Conservation (phyloP, 2,797 vertebrate species). For the Arrhamphus sclerolepis region DNA sequence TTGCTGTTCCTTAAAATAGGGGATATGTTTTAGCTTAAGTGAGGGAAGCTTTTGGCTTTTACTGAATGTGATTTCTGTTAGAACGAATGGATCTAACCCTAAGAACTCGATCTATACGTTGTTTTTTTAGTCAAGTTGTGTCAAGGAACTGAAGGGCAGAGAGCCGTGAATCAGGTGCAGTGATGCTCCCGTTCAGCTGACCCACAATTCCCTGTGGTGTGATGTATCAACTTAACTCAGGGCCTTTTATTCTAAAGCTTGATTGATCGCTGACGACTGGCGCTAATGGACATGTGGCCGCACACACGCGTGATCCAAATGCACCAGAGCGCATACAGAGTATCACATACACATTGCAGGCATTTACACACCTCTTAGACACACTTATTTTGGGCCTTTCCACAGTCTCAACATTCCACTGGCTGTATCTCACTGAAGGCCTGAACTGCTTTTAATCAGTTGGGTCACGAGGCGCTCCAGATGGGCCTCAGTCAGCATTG, state of each 20-base stretch:
- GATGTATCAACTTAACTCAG: constrained; percentile 55
- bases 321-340: constrained; percentile 15
- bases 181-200: constrained; percentile 36
- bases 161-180: constrained; percentile 50
- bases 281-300: constrained; percentile 46
- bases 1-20: neutral
- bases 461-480: constrained; percentile 81
- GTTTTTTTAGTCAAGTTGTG: constrained; percentile 43
- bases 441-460: constrained; percentile 83
- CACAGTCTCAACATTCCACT: constrained; percentile 79
- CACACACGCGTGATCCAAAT: constrained; percentile 23
- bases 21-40: constrained; percentile 15
- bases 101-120: constrained; percentile 6
- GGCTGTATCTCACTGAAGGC: constrained; percentile 76
- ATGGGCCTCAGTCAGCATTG: constrained; percentile 79
- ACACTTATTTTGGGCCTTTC: constrained; percentile 65
- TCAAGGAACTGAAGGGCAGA: constrained; percentile 20
- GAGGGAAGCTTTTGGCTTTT: constrained; percentile 21
- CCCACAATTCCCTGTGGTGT: constrained; percentile 43
- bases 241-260: constrained; percentile 36
- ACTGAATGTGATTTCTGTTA: constrained; percentile 1
- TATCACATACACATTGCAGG: constrained; percentile 45
- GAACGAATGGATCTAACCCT: constrained; percentile 10
- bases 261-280: constrained; percentile 58
- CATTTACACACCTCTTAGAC: constrained; percentile 54